These are phyloP conservation scores for Pollenia labialis DNA, from an alignment of 2,888 invertebrate species.

Conservation along the genomic window DNA sequence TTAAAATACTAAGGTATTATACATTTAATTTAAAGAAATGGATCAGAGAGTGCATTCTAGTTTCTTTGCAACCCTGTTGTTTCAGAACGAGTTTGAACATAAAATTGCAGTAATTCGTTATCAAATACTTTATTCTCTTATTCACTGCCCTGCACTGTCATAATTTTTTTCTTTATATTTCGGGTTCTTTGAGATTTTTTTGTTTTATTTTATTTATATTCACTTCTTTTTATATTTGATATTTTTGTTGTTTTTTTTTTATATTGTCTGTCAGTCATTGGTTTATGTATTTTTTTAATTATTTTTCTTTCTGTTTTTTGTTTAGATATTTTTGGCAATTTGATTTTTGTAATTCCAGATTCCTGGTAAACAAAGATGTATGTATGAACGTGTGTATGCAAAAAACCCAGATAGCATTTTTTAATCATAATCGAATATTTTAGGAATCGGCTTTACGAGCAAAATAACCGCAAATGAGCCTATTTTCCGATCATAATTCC, in stretches of 20 bases:
- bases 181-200: not conserved
- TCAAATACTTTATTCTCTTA: too few relatives aligned
- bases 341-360: constrained; percentile 35
- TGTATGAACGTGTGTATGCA: not conserved
- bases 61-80: too few relatives aligned
- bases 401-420: not conserved
- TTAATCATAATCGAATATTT: too few relatives aligned
- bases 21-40: too few relatives aligned
- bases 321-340: not conserved
- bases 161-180: constrained; percentile 15
- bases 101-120: too few relatives aligned
- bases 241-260: not conserved
- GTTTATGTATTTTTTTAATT: not conserved
- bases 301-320: constrained; percentile 1
- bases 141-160: too few relatives aligned
- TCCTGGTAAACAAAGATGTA: not conserved
- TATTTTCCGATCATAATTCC: too few relatives aligned
- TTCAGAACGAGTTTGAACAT: too few relatives aligned
- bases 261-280: constrained; percentile 36
- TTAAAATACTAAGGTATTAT: too few relatives aligned
- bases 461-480: too few relatives aligned
- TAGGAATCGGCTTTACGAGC: too few relatives aligned
- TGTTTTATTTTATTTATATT: not conserved
- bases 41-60: too few relatives aligned
- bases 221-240: not conserved